Evolutionary conservation across 1,140 invertebrate species (phyloP).

Genomic region (Trachelipus rathkii): DNA sequence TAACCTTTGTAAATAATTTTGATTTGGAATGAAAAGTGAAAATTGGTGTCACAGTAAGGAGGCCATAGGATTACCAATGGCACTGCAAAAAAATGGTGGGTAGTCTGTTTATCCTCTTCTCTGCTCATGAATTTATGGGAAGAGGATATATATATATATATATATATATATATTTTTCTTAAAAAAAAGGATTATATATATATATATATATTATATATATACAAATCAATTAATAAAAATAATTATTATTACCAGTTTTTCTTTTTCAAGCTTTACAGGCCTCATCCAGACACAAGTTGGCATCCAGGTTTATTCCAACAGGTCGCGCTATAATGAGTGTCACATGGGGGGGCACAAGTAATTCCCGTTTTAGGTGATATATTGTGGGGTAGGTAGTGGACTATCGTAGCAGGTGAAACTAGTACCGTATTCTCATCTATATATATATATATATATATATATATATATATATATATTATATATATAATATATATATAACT

Average conservation of each 20-base stretch:
- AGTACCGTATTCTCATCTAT: not conserved
- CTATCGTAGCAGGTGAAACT: not conserved
- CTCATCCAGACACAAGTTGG: not conserved
- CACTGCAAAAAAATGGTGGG: too few relatives aligned
- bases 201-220: too few relatives aligned
- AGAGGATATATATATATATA: too few relatives aligned
- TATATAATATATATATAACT: not conserved
- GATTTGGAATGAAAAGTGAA: too few relatives aligned
- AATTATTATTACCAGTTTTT: not conserved
- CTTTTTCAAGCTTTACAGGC: not conserved
- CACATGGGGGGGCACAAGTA: not conserved
- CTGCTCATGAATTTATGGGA: too few relatives aligned
- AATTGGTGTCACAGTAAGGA: too few relatives aligned
- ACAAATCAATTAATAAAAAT: too few relatives aligned
- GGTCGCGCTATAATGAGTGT: not conserved
- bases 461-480: constrained; percentile 8
- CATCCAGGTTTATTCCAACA: not conserved
- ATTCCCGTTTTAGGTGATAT: not conserved
- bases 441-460: not conserved
- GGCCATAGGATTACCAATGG: too few relatives aligned
- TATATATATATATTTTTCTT: too few relatives aligned
- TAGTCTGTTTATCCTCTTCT: too few relatives aligned
- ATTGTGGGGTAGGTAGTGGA: not conserved
- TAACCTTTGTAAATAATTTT: too few relatives aligned
- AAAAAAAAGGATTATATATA: too few relatives aligned